Percentiles rank a stretch among this genome's conserved stretches.
These are phyloP conservation scores for Ailuropoda melanoleuca DNA, from an alignment of 2,113 vertebrate genomes.

Conservation along the genomic window DNA sequence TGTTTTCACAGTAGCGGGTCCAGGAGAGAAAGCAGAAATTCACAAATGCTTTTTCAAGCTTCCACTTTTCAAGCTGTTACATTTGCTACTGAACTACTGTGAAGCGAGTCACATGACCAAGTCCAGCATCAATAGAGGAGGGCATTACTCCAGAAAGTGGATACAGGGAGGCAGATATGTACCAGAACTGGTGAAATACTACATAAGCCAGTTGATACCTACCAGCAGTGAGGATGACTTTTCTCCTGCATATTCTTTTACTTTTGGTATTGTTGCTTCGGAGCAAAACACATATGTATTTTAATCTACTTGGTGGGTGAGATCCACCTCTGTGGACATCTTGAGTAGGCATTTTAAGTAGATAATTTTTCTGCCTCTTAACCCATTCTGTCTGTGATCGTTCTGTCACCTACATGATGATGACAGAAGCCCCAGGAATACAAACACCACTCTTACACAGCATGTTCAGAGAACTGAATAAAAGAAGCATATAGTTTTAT, in stretches of 20 bases:
- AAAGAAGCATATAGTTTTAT: not conserved
- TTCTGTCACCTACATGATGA: conserved; percentile 57
- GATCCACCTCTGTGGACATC: conserved; percentile 48
- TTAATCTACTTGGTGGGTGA: conserved; percentile 66
- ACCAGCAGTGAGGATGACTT: not conserved
- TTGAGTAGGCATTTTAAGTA: conserved; percentile 48
- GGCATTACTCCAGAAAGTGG: not conserved
- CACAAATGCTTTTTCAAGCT: not conserved
- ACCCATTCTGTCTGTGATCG: not conserved
- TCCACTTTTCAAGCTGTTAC: not conserved
- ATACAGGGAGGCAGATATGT: not conserved
- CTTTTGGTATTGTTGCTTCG: not conserved
- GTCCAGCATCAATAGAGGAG: fast-evolving
- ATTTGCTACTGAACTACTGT: not conserved
- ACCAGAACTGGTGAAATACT: not conserved
- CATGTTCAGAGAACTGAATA: conserved; percentile 42
- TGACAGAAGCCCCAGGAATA: conserved; percentile 63
- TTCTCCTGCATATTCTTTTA: not conserved
- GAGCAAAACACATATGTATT: not conserved
- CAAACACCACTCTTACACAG: conserved; percentile 38
- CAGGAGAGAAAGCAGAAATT: not conserved
- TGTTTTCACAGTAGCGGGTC: not conserved
- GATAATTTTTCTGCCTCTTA: conserved; percentile 63
- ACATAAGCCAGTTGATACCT: not conserved
- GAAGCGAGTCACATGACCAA: not conserved